Percentiles rank a stretch among this genome's conserved stretches.
phyloP scores from a whole-genome alignment of 23 tunicate genomes.

The Phallusia fumigata region DNA sequence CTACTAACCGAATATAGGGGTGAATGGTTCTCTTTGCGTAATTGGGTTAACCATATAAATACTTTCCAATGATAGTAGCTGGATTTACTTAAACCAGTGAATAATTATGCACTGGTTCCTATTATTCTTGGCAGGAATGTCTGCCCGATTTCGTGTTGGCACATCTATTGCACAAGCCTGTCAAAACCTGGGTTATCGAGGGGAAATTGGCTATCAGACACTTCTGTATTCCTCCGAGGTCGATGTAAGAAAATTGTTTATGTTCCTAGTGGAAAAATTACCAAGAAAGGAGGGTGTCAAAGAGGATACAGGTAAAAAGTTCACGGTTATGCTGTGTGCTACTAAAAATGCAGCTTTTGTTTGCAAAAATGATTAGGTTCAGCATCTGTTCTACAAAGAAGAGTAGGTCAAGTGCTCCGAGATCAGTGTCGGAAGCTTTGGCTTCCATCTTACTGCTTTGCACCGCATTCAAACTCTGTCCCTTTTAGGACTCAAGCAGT shows the following conservation, averaged over 20 bases:
- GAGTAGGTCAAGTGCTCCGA: conserved; percentile 59
- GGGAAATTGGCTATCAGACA: conserved; percentile 86
- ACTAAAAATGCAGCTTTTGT: neutral
- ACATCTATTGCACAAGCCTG: conserved; percentile 87
- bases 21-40: no score
- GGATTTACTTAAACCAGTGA: no score
- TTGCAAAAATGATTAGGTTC: conserved; percentile 12
- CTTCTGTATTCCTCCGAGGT: conserved; percentile 74
- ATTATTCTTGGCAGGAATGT: conserved; percentile 72
- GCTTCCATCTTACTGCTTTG: conserved; percentile 78
- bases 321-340: neutral
- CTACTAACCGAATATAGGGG: no score
- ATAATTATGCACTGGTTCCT: no score
- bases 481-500: conserved; percentile 46
- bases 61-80: no score
- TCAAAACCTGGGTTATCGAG: conserved; percentile 64
- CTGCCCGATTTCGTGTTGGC: conserved; percentile 90
- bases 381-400: conserved; percentile 47
- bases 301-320: conserved; percentile 78
- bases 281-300: conserved; percentile 71
- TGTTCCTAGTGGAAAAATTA: conserved; percentile 88
- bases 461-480: neutral
- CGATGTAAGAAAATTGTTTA: conserved; percentile 75
- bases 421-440: conserved; percentile 52
- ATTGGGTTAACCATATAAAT: no score